Conservation (phyloP, 2,888 invertebrate species). For the Drosophila lacicola region DNA sequence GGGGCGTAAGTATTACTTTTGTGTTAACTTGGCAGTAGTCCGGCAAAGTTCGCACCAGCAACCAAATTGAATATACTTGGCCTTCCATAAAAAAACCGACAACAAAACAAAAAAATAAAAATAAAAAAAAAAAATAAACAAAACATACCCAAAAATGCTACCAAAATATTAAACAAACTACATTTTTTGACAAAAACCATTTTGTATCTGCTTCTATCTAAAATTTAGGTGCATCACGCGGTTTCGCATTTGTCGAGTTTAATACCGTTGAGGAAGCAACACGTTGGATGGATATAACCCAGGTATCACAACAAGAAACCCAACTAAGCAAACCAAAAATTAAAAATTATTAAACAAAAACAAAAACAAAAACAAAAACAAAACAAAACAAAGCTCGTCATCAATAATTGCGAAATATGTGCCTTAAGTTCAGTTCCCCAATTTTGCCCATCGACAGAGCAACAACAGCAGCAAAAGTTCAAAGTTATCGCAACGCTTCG, state of each 20-base stretch:
- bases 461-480: neutral
- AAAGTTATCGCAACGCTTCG: constrained; percentile 7
- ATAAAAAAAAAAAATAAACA: constrained; percentile 30
- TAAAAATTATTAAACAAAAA: neutral
- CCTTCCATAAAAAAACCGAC: constrained; percentile 32
- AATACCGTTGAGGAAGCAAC: constrained; percentile 93
- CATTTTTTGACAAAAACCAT: constrained; percentile 85
- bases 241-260: constrained; percentile 97
- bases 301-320: constrained; percentile 84
- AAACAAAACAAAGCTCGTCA: constrained; percentile 30
- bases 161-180: constrained; percentile 75
- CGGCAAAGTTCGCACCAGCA: constrained; percentile 52
- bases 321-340: constrained; percentile 27
- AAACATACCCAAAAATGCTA: constrained; percentile 65
- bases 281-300: constrained; percentile 96
- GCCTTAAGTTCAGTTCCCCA: constrained; percentile 58
- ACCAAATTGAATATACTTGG: constrained; percentile 57
- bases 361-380: neutral
- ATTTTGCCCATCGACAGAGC: neutral
- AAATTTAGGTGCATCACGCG: constrained; percentile 95
- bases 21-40: constrained; percentile 52
- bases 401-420: constrained; percentile 38
- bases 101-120: constrained; percentile 40
- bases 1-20: constrained; percentile 51
- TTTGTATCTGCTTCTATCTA: constrained; percentile 88